phyloP scores from a whole-genome alignment of 2,888 invertebrate genomes.

The Agrochola lota region DNA sequence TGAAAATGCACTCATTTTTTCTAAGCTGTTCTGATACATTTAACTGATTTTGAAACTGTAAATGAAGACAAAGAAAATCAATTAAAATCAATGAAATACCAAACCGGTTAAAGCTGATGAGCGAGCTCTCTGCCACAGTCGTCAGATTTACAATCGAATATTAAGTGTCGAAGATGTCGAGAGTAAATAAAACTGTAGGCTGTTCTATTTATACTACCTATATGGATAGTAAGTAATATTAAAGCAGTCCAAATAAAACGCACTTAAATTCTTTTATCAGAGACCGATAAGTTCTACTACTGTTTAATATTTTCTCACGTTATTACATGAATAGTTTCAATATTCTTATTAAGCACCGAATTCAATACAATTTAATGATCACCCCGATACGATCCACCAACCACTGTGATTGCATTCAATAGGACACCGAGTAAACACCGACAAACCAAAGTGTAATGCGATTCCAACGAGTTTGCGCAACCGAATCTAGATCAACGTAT shows the following conservation, averaged over 20 bases:
- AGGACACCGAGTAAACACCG: slow-evolving; percentile 22
- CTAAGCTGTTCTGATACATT: not conserved
- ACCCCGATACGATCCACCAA: slow-evolving; percentile 45
- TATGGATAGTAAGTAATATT: not conserved
- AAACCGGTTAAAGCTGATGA: not conserved
- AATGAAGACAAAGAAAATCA: not conserved
- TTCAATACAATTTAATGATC: slow-evolving; percentile 34
- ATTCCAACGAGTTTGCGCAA: slow-evolving; percentile 55
- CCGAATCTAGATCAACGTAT: slow-evolving; percentile 53
- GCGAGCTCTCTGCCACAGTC: not conserved
- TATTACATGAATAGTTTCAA: slow-evolving; percentile 21
- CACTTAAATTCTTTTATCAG: not conserved
- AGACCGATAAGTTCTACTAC: not conserved
- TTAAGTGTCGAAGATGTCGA: not conserved
- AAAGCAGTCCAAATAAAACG: not conserved
- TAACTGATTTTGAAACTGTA: not conserved
- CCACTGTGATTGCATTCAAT: slow-evolving; percentile 51
- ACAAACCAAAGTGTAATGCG: slow-evolving; percentile 49
- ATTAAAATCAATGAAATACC: not conserved
- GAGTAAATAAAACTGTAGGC: not conserved
- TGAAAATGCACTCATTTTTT: not conserved
- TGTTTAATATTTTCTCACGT: slow-evolving; percentile 35
- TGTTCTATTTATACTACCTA: too few species aligned
- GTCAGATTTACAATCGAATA: not conserved
- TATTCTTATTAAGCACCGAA: slow-evolving; percentile 26